Evolutionary conservation across 1,140 invertebrate species (phyloP).

Genomic region (Bombus cullumanus): DNA sequence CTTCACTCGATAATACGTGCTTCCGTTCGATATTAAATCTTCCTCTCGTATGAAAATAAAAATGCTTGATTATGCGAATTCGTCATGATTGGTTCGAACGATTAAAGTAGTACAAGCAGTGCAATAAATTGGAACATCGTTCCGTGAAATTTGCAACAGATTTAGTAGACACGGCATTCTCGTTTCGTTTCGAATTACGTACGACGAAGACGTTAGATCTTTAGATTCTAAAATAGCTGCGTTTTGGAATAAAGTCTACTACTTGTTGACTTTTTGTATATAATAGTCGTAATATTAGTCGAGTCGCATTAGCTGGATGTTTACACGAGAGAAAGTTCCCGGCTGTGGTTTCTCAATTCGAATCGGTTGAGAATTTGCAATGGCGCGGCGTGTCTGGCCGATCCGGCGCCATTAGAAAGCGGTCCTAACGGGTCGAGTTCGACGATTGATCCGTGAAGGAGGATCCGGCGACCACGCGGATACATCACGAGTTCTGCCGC

Average conservation of each 20-base stretch:
- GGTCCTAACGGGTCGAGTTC: conserved; percentile 17
- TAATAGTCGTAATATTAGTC: neutral
- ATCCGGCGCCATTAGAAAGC: conserved; percentile 27
- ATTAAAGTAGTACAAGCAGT: too few relatives aligned
- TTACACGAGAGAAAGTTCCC: conserved; percentile 53
- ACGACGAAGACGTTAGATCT: neutral
- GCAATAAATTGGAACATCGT: too few relatives aligned
- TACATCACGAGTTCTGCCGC: neutral
- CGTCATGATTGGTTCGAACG: too few relatives aligned
- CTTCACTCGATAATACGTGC: too few relatives aligned
- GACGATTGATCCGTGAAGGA: conserved; percentile 19
- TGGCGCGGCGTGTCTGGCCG: neutral
- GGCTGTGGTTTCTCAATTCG: conserved; percentile 41
- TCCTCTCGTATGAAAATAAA: neutral
- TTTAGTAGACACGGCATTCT: too few relatives aligned
- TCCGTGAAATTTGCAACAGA: too few relatives aligned
- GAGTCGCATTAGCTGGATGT: conserved; percentile 4
- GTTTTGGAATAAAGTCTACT: neutral
- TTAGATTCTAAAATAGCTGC: neutral
- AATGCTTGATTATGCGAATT: neutral
- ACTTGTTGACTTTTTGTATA: neutral
- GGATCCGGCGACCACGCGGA: neutral
- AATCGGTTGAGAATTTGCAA: conserved; percentile 22
- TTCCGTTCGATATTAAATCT: too few relatives aligned
- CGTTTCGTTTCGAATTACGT: too few relatives aligned